phyloP scores from a whole-genome alignment of 2,888 invertebrate genomes.

The Tupiocoris notatus region DNA sequence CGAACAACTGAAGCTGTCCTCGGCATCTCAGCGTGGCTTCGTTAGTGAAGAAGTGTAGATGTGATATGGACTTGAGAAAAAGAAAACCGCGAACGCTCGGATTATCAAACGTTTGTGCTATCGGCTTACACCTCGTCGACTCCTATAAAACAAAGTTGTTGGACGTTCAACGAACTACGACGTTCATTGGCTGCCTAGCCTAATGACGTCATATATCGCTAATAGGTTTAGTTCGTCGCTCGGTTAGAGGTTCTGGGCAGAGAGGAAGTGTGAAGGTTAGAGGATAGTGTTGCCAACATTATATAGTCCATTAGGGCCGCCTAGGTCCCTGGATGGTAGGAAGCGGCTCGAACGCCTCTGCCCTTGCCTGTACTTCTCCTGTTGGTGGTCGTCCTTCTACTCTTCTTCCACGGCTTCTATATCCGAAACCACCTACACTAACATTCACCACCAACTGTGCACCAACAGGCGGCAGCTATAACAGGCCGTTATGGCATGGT shows the following conservation, averaged over 20 bases:
- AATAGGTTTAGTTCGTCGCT: conserved; percentile 5
- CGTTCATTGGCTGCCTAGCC: conserved; percentile 3
- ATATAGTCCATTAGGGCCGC: conserved; percentile 26
- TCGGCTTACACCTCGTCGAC: too few species aligned
- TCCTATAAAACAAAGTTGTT: not conserved
- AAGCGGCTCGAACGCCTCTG: conserved; percentile 16
- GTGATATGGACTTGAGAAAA: too few species aligned
- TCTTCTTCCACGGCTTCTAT: not conserved
- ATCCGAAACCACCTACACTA: too few species aligned
- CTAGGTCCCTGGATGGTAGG: not conserved
- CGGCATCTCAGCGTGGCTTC: too few species aligned
- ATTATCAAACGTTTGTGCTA: too few species aligned
- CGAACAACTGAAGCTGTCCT: too few species aligned
- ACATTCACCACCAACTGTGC: not conserved
- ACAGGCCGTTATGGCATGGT: not conserved
- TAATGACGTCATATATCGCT: conserved; percentile 16
- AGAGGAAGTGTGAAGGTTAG: not conserved
- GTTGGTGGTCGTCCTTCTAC: not conserved
- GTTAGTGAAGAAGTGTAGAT: too few species aligned
- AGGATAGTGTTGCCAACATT: conserved; percentile 7
- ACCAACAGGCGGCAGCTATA: not conserved
- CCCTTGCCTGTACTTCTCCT: not conserved
- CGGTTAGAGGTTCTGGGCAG: not conserved
- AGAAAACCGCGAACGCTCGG: too few species aligned
- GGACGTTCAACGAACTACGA: not conserved